A percentile compares a stretch with the other conserved stretches of the same genome.
phyloP scores from a whole-genome alignment of 1,140 invertebrate species.

The Rhagoletis pomonella region DNA sequence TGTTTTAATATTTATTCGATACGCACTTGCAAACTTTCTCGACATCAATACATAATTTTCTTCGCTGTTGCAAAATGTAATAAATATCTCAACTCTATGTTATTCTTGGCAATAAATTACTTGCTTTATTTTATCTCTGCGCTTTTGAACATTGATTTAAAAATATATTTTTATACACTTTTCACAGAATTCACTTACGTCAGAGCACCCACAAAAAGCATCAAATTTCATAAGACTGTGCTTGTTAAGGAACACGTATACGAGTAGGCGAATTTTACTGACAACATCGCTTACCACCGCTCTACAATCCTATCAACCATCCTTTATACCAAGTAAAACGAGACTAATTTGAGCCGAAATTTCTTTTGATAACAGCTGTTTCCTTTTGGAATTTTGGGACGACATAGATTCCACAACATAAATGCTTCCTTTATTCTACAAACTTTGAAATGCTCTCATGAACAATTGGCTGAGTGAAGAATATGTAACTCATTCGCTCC shows the following conservation, averaged over 20 bases:
- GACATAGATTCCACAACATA: neutral
- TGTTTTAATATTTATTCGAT: neutral
- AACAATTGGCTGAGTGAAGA: neutral
- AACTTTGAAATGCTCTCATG: neutral
- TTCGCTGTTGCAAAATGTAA: neutral
- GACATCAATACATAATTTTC: neutral
- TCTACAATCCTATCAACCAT: neutral
- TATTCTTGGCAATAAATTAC: neutral
- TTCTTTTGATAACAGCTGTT: neutral
- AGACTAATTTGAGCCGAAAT: neutral
- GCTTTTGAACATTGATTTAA: neutral
- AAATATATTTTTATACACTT: neutral
- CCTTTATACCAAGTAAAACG: neutral
- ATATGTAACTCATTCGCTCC: neutral
- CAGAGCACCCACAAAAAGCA: neutral
- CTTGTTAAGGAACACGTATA: neutral
- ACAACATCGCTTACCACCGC: neutral
- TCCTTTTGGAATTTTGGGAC: neutral
- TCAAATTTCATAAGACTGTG: neutral
- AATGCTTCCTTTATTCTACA: neutral
- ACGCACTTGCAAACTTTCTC: neutral
- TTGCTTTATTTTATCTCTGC: neutral
- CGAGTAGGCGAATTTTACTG: neutral
- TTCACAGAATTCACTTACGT: neutral
- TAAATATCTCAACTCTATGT: neutral